Conservation (phyloP, 2,797 vertebrate genomes). For the Sarcophilus harrisii region DNA sequence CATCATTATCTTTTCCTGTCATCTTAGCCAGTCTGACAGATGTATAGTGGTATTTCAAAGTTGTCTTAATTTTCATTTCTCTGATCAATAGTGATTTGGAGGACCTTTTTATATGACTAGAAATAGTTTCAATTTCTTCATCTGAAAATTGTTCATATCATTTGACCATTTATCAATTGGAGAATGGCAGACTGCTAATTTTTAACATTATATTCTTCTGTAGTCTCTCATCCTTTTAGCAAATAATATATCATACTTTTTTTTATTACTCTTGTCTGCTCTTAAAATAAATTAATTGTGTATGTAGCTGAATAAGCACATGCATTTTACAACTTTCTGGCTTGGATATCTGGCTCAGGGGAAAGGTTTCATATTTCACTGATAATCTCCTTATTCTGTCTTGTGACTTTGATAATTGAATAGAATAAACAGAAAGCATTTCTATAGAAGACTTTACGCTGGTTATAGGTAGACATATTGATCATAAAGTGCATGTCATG, state of each 20-base stretch:
- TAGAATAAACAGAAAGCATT: neutral
- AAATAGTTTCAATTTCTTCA: too few relatives aligned
- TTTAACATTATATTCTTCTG: neutral
- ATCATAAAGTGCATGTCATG: neutral
- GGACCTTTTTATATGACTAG: too few relatives aligned
- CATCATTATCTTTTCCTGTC: too few relatives aligned
- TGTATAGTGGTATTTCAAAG: too few relatives aligned
- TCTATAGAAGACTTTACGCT: neutral
- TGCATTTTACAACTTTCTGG: neutral
- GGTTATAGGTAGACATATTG: neutral
- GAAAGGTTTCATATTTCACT: slow-evolving; percentile 20
- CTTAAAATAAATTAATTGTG: slow-evolving; percentile 1
- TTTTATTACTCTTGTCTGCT: neutral
- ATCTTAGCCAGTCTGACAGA: too few relatives aligned
- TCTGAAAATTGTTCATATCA: too few relatives aligned
- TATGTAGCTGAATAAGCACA: slow-evolving; percentile 41
- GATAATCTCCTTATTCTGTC: neutral
- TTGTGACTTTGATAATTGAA: neutral
- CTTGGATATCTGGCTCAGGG: neutral
- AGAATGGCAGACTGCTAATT: neutral
- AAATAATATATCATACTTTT: neutral
- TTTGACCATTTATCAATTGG: too few relatives aligned
- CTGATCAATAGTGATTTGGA: too few relatives aligned
- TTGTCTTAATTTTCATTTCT: too few relatives aligned
- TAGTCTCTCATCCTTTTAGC: neutral